Conservation (phyloP, 2,888 invertebrate genomes). For the Rhopalosiphum nymphaeae region DNA sequence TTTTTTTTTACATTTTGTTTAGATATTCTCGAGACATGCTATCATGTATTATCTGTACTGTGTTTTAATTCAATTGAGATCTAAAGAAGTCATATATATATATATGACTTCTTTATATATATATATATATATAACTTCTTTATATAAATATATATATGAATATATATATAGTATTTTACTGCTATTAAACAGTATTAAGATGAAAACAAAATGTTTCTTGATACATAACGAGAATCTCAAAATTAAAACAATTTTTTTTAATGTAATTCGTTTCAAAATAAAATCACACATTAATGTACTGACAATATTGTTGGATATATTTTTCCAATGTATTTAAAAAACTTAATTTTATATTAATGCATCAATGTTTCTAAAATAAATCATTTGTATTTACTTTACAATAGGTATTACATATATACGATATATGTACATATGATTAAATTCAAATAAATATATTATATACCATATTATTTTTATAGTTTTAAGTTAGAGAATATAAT, state of each 20-base stretch:
- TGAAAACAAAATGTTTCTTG: background rate
- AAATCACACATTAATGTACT: background rate
- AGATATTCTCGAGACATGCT: background rate
- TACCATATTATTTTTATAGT: background rate
- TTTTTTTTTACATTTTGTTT: background rate
- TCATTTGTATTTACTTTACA: background rate
- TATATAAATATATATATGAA: no score
- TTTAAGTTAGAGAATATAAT: background rate
- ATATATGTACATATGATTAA: no score
- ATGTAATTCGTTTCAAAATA: background rate
- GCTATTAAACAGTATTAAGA: background rate
- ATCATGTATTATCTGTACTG: background rate
- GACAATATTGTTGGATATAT: background rate
- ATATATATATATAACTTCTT: no score
- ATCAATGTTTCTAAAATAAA: background rate
- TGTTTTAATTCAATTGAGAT: background rate
- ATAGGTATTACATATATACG: background rate
- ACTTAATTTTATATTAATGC: background rate
- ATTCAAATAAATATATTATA: background rate
- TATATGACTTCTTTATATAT: no score
- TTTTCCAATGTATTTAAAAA: background rate
- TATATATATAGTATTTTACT: background rate
- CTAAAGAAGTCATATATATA: background rate
- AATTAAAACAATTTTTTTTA: background rate
- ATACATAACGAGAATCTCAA: background rate